Evolutionary conservation across 2,113 vertebrate species (phyloP).

Genomic region (Origma solitaria): DNA sequence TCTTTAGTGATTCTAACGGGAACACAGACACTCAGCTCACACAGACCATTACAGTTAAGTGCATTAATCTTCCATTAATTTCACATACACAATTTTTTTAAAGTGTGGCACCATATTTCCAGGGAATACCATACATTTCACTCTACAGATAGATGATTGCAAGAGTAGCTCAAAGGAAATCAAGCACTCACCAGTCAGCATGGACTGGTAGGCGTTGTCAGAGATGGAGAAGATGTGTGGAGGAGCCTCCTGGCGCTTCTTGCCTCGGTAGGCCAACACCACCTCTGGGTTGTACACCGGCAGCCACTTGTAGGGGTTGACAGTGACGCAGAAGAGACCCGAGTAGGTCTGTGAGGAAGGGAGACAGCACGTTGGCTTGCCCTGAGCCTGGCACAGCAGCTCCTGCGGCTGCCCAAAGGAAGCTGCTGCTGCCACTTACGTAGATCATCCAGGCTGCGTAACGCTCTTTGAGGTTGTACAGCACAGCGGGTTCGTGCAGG

Average conservation of each 20-base stretch:
- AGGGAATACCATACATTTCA: background rate
- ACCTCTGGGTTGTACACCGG: constrained; percentile 80
- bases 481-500: constrained; percentile 76
- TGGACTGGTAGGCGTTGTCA: constrained; percentile 72
- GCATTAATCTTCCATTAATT: background rate
- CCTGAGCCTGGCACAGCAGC: background rate
- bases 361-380: background rate
- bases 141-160: background rate
- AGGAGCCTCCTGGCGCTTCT: constrained; percentile 73
- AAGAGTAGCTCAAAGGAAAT: background rate
- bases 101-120: background rate
- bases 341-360: constrained; percentile 3
- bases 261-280: constrained; percentile 74
- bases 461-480: constrained; percentile 50
- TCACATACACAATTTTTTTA: accelerated
- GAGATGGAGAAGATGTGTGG: constrained; percentile 73
- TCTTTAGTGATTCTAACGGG: background rate
- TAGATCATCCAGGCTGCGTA: constrained; percentile 82
- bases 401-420: background rate
- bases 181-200: constrained; percentile 68
- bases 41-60: background rate
- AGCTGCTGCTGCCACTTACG: constrained; percentile 54
- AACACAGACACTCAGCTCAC: background rate
- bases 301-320: constrained; percentile 84
- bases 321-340: constrained; percentile 48